Base-by-base conservation (phyloP, 2,888 invertebrate genomes). In the Nezara viridula region DNA sequence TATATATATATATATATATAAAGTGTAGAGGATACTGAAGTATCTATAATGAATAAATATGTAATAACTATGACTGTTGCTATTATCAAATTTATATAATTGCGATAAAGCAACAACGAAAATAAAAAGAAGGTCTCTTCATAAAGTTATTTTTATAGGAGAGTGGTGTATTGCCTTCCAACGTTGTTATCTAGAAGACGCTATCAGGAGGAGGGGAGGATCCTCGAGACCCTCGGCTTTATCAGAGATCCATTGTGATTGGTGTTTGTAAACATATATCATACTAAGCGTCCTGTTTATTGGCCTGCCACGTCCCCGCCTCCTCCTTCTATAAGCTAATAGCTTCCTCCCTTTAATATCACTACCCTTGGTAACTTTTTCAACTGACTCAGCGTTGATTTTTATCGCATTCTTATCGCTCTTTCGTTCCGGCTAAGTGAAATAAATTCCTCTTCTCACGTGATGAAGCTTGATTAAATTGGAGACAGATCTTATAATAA, bases 241-340 rank as follows among this genome's bases (percentile, higher is more conserved):
- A 77, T 77, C 77, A 77, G 32, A 21, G 21, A 77, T 37, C 77
- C 37, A 40, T 77, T 77, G 40, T 77, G 37, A 77, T 40, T 40
- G 77, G 40, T 77, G 21, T 77, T 77, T 40, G 60, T 60, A 60
- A 60, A 77, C 77, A 77, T 77, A 77, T 77, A 40, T 77, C 77
- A 77, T 19, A 21, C 73, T 55, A 60, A 60, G 60, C 60, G 60
- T 40, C 40, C n/a, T 81, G 3, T 77, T 81, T 81, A n/a, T 44
- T 47, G 44, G 44, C 40, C 44, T 40, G 14, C 44, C 40, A 44
- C 81, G 0, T 9, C 81, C 44, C 81, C 37, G 0, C 44, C 19
- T 44, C 24, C 9, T 16, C 12, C 14, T 24, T 24, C 81, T 44
- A 81, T 81, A 40, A 81, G 44, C 40, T 81, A 81, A 81, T 44